These are phyloP conservation scores for Zootermopsis nevadensis DNA, from an alignment of 2,888 invertebrate species.

Conservation along the genomic window DNA sequence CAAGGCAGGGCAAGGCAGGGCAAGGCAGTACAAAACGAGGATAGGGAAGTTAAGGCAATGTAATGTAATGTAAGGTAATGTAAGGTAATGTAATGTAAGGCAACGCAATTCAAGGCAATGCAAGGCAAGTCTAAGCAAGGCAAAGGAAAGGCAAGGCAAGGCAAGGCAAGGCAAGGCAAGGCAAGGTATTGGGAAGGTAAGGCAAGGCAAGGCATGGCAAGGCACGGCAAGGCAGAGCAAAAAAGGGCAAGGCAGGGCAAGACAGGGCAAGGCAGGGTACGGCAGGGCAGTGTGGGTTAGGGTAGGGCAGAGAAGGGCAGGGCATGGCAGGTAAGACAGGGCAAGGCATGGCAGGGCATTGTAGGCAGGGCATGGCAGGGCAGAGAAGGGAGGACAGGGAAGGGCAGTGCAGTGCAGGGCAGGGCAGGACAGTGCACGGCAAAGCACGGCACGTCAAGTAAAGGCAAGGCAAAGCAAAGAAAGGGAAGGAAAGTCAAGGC, in stretches of 20 bases:
- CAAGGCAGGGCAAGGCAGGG: background rate
- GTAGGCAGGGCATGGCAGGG: background rate
- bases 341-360: too few species aligned
- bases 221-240: too few species aligned
- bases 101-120: background rate
- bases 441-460: background rate
- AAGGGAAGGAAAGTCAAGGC: too few species aligned
- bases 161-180: background rate
- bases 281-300: background rate
- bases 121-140: background rate
- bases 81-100: background rate
- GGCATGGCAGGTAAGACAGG: too few species aligned
- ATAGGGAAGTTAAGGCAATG: background rate
- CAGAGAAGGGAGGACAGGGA: background rate
- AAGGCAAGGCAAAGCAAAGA: background rate
- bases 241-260: too few species aligned
- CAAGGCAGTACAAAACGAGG: background rate
- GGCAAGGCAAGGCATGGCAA: too few species aligned
- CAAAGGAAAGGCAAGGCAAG: background rate
- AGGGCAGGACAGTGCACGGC: background rate
- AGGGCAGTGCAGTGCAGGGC: too few species aligned
- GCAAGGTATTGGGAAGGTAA: background rate
- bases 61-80: background rate
- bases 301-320: too few species aligned
- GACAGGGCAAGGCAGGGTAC: too few species aligned